Evolutionary conservation across 2,797 vertebrate genomes (phyloP), one percentile per base, ranked within the genome.

Genomic region (Phoebastria nigripes): DNA sequence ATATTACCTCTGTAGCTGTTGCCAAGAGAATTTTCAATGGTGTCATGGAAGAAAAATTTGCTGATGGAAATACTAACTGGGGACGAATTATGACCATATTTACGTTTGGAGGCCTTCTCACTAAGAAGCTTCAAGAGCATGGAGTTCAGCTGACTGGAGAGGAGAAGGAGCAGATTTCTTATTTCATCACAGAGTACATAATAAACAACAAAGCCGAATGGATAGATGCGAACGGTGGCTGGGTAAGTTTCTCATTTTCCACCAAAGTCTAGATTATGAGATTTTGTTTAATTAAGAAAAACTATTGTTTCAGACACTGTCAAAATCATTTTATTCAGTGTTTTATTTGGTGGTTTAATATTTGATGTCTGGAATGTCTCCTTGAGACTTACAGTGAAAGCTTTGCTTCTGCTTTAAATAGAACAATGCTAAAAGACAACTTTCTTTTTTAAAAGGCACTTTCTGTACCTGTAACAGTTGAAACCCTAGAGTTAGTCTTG

Each of bases 11-110:
- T 2, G 56, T 97, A 9, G 97, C 97, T 5, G 82, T 21, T 2
- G 98, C 98, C 90, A 94, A 94, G 42, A 56, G 63, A 25, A 94
- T 98, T 52, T 98, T 98, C 95, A 94, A 82, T 0, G 94, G 95
- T 13, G 97, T 98, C 74, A 98, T 98, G 98, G 95, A 97, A 8
- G 94, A 97, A 51, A 97, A 98, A 49, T 98, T 98, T 81, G 97
- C 97, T 26, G 98, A 98, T 4, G 98, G 98, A 52, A 82, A 96
- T 73, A 91, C 97, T 47, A 98, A 98, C 96, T 98, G 98, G 98
- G 98, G 98, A 28, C 92, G 98, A 71, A 98, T 98, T 62, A 97
- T 96, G 90, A 98, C 98, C 33, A 87, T 98, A 61, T 98, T 98
- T 78, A 97, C 98, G 0, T 98, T 98, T 66, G 98, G 97, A 61